phyloP scores from a whole-genome alignment of 2,797 vertebrate genomes.

The Channallabes apus region DNA sequence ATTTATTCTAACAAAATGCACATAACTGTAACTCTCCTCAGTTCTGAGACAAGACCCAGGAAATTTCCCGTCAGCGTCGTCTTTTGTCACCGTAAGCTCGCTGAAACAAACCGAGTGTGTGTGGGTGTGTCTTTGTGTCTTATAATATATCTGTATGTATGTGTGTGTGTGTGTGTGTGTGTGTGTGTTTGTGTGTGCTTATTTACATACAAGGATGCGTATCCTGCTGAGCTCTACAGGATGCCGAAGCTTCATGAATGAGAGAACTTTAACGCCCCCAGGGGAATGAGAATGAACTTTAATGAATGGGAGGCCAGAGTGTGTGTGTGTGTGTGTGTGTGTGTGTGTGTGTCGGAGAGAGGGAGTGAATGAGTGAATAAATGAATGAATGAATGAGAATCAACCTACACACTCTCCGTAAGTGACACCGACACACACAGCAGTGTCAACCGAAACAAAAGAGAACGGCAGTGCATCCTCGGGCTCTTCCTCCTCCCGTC shows the following conservation, averaged over 20 bases:
- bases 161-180: slow-evolving; percentile 19
- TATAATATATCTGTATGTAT: not conserved
- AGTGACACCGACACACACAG: slow-evolving; percentile 64
- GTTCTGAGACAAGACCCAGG: not conserved
- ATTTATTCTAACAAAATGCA: not conserved
- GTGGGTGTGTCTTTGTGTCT: slow-evolving; percentile 28
- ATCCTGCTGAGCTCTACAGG: slow-evolving; percentile 59
- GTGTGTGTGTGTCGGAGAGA: slow-evolving; percentile 66
- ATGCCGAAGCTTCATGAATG: slow-evolving; percentile 62
- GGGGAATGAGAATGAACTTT: slow-evolving; percentile 77
- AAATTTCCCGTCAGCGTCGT: not conserved
- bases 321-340: slow-evolving; percentile 62
- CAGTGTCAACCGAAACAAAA: slow-evolving; percentile 54
- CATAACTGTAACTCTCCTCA: not conserved
- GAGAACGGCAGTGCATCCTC: not conserved
- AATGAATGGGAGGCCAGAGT: slow-evolving; percentile 67
- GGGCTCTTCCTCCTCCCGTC: not conserved
- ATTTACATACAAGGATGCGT: slow-evolving; percentile 33
- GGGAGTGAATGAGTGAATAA: not conserved
- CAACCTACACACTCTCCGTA: slow-evolving; percentile 24
- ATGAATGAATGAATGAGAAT: slow-evolving; percentile 40
- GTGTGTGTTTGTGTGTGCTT: slow-evolving; percentile 21
- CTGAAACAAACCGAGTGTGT: not conserved
- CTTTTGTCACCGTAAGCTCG: not conserved
- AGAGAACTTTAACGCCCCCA: slow-evolving; percentile 70